phyloP scores from a whole-genome alignment of 2,888 invertebrate genomes.

The Ophion ellenae region DNA sequence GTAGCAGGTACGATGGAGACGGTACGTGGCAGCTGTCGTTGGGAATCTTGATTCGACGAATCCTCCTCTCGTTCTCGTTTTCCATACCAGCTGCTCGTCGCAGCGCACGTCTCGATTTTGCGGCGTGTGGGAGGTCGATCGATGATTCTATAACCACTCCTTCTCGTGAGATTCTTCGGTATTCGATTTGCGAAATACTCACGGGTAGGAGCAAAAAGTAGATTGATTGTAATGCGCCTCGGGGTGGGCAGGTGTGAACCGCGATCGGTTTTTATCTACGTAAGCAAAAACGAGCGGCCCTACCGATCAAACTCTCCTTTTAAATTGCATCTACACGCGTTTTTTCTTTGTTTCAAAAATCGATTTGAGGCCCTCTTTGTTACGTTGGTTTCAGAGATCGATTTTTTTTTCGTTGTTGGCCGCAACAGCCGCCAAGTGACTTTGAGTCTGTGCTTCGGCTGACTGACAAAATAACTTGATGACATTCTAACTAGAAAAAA shows the following conservation, averaged over 20 bases:
- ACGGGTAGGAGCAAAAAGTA: conserved; percentile 20
- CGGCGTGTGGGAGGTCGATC: conserved; percentile 68
- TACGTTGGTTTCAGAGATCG: conserved; percentile 4
- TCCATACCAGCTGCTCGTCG: conserved; percentile 64
- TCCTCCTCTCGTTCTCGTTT: conserved; percentile 46
- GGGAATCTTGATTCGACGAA: conserved; percentile 65
- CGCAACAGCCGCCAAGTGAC: too few species aligned
- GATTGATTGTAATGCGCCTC: conserved; percentile 55
- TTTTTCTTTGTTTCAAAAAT: conserved; percentile 23
- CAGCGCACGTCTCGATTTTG: conserved; percentile 60
- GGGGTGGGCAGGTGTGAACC: conserved; percentile 63
- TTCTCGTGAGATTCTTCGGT: conserved; percentile 40
- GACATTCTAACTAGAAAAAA: too few species aligned
- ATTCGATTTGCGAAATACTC: conserved; percentile 44
- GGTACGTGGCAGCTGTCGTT: conserved; percentile 67
- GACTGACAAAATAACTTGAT: too few species aligned
- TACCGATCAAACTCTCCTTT: conserved; percentile 29
- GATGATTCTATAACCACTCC: conserved; percentile 29
- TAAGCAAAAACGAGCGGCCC: conserved; percentile 9
- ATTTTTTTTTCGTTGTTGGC: background rate
- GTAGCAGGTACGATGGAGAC: conserved; percentile 18
- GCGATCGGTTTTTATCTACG: conserved; percentile 50
- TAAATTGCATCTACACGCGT: conserved; percentile 21
- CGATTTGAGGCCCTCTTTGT: background rate
- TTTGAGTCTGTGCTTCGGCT: too few species aligned